phyloP scores from a whole-genome alignment of 92 coral and sea anemone species.

The Hydrozoanthus gracilis region DNA sequence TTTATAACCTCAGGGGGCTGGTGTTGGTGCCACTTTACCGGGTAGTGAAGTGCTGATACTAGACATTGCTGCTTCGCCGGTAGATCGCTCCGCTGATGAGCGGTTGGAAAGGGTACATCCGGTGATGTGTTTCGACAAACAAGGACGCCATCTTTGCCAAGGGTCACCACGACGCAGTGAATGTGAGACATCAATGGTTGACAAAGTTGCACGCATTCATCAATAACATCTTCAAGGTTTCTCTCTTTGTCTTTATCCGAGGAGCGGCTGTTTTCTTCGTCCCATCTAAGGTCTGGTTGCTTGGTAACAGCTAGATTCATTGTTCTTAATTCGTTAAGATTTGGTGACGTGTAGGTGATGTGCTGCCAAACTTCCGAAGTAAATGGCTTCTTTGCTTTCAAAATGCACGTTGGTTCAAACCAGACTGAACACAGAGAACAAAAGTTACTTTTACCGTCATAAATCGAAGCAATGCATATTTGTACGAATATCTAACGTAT shows the following conservation, averaged over 20 bases:
- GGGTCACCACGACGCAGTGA: conserved; percentile 86
- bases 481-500: background rate
- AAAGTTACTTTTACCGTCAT: background rate
- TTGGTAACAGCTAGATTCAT: conserved; percentile 77
- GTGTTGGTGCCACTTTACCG: conserved; percentile 64
- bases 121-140: conserved; percentile 91
- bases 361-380: conserved; percentile 76
- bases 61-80: conserved; percentile 70
- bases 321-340: conserved; percentile 82
- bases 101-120: conserved; percentile 83
- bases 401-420: conserved; percentile 94
- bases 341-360: conserved; percentile 92
- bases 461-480: background rate
- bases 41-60: conserved; percentile 90
- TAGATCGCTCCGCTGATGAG: conserved; percentile 53
- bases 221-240: conserved; percentile 75
- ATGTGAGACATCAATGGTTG: conserved; percentile 84
- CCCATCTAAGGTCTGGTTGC: conserved; percentile 45
- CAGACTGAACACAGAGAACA: conserved; percentile 64
- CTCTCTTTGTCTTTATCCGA: conserved; percentile 35
- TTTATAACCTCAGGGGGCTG: conserved; percentile 68
- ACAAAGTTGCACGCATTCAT: conserved; percentile 86
- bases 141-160: conserved; percentile 91
- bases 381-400: conserved; percentile 86
- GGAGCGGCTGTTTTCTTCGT: conserved; percentile 8